Base-by-base conservation (phyloP, 2,113 vertebrate genomes). In the Rallus limicola region DNA sequence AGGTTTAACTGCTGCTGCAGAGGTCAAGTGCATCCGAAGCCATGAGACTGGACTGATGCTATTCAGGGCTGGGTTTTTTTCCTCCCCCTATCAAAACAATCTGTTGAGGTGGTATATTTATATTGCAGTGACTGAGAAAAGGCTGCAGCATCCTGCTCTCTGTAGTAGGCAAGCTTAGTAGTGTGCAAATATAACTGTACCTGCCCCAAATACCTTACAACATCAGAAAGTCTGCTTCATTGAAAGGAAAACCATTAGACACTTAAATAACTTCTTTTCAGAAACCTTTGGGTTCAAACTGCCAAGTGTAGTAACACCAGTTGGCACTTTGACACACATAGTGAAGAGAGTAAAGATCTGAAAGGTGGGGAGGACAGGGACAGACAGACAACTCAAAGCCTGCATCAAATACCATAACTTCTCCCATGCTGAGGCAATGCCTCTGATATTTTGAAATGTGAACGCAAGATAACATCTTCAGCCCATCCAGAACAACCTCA, bases 231-330 rank as follows among this genome's bases (percentile, higher is more conserved):
- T 25, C 75, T 58, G 75, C 46, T 83, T 77, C 59, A 50, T 16
- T 70, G 38, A 74, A 93, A 23, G 76, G 79, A 92, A 94, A 94
- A 58, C 76, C 90, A 78, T 21, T 64, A 80, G 64, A 79, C 48
- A 3, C 52, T 84, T 42, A 53, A 90, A 68, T 38, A 4, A 55
- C 50, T 58, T 79, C 48, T 58, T 67, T 64, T 19, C 9, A 63
- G 34, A 64, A 82, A 86, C 65, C 80, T 70, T 10, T 42, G 48
- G 72, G 77, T 34, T 88, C 64, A 38, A 60, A 34, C 83, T 94
- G 80, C 76, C 94, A 93, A 93, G 28, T 60, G 17, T 10, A 94
- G 88, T 60, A 88, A 88, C 71, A 83, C 70, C 95, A 83, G n/a
- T 18, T 62, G 79, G 69, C 50, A n/a, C 40, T 53, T 75, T 8